These are phyloP conservation scores for Muricea muricata DNA, from an alignment of 92 coral and sea anemone species.

Conservation along the genomic window DNA sequence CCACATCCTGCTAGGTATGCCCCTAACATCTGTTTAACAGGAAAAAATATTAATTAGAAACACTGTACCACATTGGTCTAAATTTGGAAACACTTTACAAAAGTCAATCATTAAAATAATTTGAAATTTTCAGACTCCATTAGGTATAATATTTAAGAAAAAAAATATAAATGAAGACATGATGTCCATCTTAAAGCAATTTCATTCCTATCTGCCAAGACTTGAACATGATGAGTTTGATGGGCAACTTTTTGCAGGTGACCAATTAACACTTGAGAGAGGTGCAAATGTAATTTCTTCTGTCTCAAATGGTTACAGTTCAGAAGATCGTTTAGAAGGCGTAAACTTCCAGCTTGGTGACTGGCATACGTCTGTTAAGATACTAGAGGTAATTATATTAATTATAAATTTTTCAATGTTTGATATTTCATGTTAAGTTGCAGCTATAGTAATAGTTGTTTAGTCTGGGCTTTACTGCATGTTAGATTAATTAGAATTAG, in stretches of 20 bases:
- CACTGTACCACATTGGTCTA: too few species aligned
- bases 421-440: too few species aligned
- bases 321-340: constrained; percentile 50
- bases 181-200: constrained; percentile 43
- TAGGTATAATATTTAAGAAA: constrained; percentile 8
- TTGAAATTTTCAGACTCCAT: background rate
- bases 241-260: constrained; percentile 57
- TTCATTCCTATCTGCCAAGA: constrained; percentile 47
- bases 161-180: constrained; percentile 63
- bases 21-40: too few species aligned
- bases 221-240: constrained; percentile 25
- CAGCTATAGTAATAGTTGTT: too few species aligned
- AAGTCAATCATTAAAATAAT: background rate
- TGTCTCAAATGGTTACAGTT: constrained; percentile 55
- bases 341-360: constrained; percentile 41
- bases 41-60: too few species aligned
- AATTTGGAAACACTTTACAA: too few species aligned
- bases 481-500: too few species aligned
- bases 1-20: too few species aligned
- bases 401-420: too few species aligned
- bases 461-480: too few species aligned
- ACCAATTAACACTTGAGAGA: constrained; percentile 57
- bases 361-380: too few species aligned
- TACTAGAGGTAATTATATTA: too few species aligned
- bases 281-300: constrained; percentile 54